Evolutionary conservation across 2,113 vertebrate species (phyloP).

Genomic region (Prolemur simus): DNA sequence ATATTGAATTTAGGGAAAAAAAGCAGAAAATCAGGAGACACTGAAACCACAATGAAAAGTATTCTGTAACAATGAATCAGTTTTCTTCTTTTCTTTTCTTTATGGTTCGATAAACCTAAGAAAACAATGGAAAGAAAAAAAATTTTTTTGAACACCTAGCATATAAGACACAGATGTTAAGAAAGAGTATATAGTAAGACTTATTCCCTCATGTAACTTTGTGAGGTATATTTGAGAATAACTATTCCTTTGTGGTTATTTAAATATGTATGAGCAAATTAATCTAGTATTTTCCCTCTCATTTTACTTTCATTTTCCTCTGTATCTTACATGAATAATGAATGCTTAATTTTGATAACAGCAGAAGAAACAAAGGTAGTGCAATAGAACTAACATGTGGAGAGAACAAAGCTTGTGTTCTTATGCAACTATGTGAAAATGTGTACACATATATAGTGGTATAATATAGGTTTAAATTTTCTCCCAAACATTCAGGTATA

Average conservation of each 20-base stretch:
- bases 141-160: not conserved
- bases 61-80: not conserved
- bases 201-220: not conserved
- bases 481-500: not conserved
- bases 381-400: not conserved
- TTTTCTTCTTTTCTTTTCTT: not conserved
- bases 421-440: not conserved
- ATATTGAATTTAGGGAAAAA: not conserved
- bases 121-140: not conserved
- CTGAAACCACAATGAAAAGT: not conserved
- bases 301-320: conserved; percentile 20
- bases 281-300: not conserved
- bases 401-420: not conserved
- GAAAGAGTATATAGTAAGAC: not conserved
- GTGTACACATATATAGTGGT: not conserved
- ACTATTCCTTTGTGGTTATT: conserved; percentile 5
- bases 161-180: not conserved
- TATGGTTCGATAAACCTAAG: not conserved
- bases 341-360: conserved; percentile 49
- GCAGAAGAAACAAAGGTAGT: conserved; percentile 26
- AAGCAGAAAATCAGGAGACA: not conserved
- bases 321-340: conserved; percentile 50
- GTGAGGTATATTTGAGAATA: not conserved
- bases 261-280: conserved; percentile 37
- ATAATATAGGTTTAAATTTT: not conserved